phyloP scores from a whole-genome alignment of 2,113 vertebrate genomes.

The Serinus canaria region DNA sequence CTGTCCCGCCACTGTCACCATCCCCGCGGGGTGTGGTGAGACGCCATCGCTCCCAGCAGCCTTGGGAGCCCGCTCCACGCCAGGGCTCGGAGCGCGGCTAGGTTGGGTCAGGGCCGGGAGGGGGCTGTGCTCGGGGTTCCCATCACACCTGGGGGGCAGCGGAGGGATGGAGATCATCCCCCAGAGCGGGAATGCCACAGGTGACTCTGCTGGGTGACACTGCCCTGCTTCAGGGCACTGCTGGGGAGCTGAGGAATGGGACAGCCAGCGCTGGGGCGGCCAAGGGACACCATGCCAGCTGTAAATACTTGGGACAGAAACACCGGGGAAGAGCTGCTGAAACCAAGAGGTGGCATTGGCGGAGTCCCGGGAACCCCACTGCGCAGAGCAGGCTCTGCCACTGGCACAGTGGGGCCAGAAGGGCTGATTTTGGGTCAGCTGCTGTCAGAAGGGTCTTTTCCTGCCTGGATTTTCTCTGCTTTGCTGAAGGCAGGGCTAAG shows the following conservation, averaged over 20 bases:
- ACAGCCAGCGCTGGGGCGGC: accelerated
- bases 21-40: too few species aligned
- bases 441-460: neutral
- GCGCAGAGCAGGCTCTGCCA: accelerated
- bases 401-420: accelerated
- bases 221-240: accelerated
- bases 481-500: neutral
- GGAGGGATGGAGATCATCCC: neutral
- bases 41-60: neutral
- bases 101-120: neutral
- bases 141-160: accelerated
- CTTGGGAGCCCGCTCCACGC: neutral
- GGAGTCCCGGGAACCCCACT: accelerated
- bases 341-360: accelerated
- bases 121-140: neutral
- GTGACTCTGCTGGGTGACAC: neutral
- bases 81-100: accelerated
- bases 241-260: neutral
- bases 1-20: neutral
- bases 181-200: accelerated
- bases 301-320: neutral
- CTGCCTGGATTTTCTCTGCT: neutral
- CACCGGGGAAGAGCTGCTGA: too few species aligned
- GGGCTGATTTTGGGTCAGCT: neutral
- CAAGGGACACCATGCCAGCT: neutral